Evolutionary conservation across 2,797 vertebrate genomes (phyloP), one percentile per base, ranked within the genome.

Genomic region (Tauraco hartlaubi): DNA sequence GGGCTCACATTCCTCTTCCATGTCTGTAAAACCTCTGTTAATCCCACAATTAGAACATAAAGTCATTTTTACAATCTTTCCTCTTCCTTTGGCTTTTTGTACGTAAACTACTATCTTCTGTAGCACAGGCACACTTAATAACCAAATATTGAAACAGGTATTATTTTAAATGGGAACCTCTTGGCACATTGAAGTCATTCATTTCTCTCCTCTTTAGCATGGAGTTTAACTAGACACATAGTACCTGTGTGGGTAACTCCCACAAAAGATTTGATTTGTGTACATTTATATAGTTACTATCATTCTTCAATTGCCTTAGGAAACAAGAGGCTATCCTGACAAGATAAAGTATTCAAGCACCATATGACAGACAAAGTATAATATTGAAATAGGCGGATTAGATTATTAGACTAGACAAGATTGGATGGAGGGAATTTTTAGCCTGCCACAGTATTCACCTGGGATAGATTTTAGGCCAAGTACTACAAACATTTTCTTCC

Each of bases 311-410:
- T 26, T 90, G n/a, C 31, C 61, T 5, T 92, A 88, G 55, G 90
- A 94, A 94, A 91, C 59, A 63, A 82, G 71, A 79, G 44, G 48
- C 22, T 88, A 71, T n/a, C 73, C 35, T 67, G 78, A 84, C 69
- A 69, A 63, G 46, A 85, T 54, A 81, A 96, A 93, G 43, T 74
- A 79, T 90, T 92, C 71, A 85, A 94, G 80, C 12, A 84, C 41
- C 29, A 28, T 61, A 88, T 54, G 66, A 95, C 1, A 75, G 77
- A 84, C 83, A 94, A 94, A 92, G 56, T 43, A 67, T 37, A 79
- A 88, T 61, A 94, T 51, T 85, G 76, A 82, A 95, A 74, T 41
- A 93, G 80, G 77, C 91, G 94, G 83, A 93, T 79, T 55, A 87
- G 73, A 86, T 95, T 92, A 94, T 94, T 86, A 90, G 59, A 90